Base-by-base conservation (phyloP, 2,888 invertebrate species). In the Cheilosia pagana region DNA sequence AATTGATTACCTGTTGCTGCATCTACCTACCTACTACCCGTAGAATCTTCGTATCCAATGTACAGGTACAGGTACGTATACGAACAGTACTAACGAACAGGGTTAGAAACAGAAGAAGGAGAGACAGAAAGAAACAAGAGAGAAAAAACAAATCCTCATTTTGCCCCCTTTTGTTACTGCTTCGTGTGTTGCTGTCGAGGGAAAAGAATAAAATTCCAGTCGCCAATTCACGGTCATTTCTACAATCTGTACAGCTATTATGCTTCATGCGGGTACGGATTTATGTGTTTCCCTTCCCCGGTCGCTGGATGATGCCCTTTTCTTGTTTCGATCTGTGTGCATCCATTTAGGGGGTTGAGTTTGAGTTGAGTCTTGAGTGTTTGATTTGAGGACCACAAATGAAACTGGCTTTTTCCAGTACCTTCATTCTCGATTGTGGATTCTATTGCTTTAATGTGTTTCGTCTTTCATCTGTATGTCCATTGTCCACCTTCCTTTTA, bases 1-100 rank as follows among this genome's bases (percentile, higher is more conserved):
- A 85, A 85, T 75, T 85, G 81, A 85, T 85, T 81, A 75, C 85
- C 85, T 85, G 85, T 76, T 81, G 85, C 81, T 81, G 85, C 75
- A 71, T 67, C 65, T 62, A 67, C 39, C 41, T 70, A 31, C n/a
- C 0, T 70, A 31, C 10, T 52, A 57, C 65, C 71, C 53, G 48
- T 75, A 74, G 57, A 65, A 59, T 78, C 63, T 41, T 50, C 16
- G 35, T 53, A 62, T 53, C 23, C 55, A 62, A 62, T 53, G n/a
- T 63, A 59, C 50, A 50, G n/a, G 70, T 65, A 62, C 50, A 14
- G 0, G 2, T 25, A 19, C 43, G 53, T 35, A 16, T 21, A 23
- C 52, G 31, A 19, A 23, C 45, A 25, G 39, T 31, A 7, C 57
- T 19, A 19, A 67, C 25, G 72, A 63, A 41, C 68, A 75, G 62